Conservation (phyloP, 2,113 vertebrate genomes). For the Oryzias woworae region DNA sequence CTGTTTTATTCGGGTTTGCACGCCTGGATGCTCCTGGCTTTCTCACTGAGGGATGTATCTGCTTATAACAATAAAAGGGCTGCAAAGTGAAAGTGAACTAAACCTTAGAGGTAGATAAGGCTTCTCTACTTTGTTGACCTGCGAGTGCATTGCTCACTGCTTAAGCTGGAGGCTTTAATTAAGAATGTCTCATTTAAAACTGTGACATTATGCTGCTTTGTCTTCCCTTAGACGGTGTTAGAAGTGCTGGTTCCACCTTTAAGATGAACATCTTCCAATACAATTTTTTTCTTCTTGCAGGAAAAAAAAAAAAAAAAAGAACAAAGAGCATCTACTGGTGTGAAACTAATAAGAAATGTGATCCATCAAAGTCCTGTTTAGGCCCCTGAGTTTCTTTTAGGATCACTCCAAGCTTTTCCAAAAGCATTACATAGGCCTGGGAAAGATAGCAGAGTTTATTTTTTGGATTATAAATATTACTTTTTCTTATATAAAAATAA, state of each 20-base stretch:
- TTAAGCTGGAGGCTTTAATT: conserved; percentile 30
- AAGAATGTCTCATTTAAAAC: conserved; percentile 11
- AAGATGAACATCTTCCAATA: conserved; percentile 8
- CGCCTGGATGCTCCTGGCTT: conserved; percentile 51
- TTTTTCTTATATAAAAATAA: conserved; percentile 1
- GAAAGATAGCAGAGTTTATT: conserved; percentile 13
- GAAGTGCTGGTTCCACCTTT: conserved; percentile 8
- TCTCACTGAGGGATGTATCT: conserved; percentile 28
- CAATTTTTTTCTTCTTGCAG: background rate
- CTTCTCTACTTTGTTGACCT: background rate
- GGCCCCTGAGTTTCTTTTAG: conserved; percentile 14
- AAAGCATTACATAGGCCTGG: conserved; percentile 28
- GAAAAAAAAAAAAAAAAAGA: background rate
- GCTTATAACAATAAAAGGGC: conserved; percentile 31
- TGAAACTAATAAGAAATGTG: conserved; percentile 32
- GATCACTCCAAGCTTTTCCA: conserved; percentile 2
- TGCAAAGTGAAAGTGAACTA: conserved; percentile 24
- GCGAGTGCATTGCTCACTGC: conserved; percentile 1
- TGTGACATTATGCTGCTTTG: background rate
- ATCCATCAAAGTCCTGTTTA: conserved; percentile 17
- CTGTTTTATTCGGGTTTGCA: conserved; percentile 32
- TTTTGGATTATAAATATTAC: conserved; percentile 10
- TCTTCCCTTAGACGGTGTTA: background rate
- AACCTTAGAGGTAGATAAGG: conserved; percentile 2
- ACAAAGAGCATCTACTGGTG: conserved; percentile 2